These are phyloP conservation scores for Carcina quercana DNA, from an alignment of 2,888 invertebrate species.

Conservation along the genomic window DNA sequence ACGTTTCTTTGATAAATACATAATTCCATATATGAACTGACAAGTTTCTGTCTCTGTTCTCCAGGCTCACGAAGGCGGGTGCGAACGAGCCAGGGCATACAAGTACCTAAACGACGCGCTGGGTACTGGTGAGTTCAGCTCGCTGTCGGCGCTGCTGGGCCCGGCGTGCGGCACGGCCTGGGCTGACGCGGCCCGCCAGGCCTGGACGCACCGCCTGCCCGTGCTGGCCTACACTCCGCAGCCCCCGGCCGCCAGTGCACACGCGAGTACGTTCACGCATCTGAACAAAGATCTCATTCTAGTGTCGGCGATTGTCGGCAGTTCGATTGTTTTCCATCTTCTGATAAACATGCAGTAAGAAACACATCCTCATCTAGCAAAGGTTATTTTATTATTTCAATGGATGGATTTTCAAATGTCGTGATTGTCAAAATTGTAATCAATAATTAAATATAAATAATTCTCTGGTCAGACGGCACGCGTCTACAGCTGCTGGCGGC, in stretches of 20 bases:
- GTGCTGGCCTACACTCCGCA: conserved; percentile 48
- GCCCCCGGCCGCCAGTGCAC: conserved; percentile 18
- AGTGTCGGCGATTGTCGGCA: too few species aligned
- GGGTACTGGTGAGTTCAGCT: conserved; percentile 41
- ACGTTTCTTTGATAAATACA: too few species aligned
- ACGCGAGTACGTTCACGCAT: too few species aligned
- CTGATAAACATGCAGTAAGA: too few species aligned
- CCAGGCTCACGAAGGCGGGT: conserved; percentile 41
- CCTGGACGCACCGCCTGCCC: conserved; percentile 40
- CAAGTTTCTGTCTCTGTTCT: background rate
- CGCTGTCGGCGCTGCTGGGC: conserved; percentile 47
- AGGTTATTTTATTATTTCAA: too few species aligned
- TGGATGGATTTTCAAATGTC: too few species aligned
- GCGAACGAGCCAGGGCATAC: conserved; percentile 43
- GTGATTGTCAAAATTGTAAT: too few species aligned
- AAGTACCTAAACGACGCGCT: conserved; percentile 46
- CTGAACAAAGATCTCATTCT: too few species aligned
- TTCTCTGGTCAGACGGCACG: conserved; percentile 1
- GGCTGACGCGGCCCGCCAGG: conserved; percentile 46
- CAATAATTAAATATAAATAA: too few species aligned
- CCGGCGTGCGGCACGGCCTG: conserved; percentile 54
- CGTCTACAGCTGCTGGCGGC: conserved; percentile 30
- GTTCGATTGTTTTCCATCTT: too few species aligned
- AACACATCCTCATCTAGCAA: too few species aligned
- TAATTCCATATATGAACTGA: too few species aligned